phyloP scores from a whole-genome alignment of 2,113 vertebrate genomes.

The sheep (Ovis aries) region DNA sequence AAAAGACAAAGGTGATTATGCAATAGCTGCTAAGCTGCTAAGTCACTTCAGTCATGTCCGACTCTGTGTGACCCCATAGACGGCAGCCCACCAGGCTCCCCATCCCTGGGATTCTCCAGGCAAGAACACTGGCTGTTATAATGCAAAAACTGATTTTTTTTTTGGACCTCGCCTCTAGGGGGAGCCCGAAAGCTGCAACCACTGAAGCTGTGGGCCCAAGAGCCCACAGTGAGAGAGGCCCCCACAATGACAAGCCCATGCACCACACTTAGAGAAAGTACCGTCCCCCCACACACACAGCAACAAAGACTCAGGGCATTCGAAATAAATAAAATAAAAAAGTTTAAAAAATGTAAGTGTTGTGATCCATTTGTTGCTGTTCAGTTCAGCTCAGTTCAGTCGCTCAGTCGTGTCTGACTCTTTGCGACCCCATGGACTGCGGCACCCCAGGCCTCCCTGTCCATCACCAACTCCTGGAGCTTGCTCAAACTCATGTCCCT shows the following conservation, averaged over 20 bases:
- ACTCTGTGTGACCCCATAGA: too few relatives aligned
- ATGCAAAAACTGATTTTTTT: neutral
- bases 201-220: neutral
- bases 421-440: fast-evolving
- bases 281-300: neutral
- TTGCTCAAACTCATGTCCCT: neutral
- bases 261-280: neutral
- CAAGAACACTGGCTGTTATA: too few relatives aligned
- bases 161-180: neutral
- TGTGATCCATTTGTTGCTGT: neutral
- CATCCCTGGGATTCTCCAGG: too few relatives aligned
- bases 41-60: too few relatives aligned
- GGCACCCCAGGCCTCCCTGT: neutral
- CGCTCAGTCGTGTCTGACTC: fast-evolving
- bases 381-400: neutral
- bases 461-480: neutral
- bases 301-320: neutral
- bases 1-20: fast-evolving
- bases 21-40: too few relatives aligned
- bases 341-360: neutral
- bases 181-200: neutral
- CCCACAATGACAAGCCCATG: fast-evolving
- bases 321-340: neutral
- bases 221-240: neutral
- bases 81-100: too few relatives aligned